Conservation (phyloP, 2,888 invertebrate genomes). For the Philaethria dido region DNA sequence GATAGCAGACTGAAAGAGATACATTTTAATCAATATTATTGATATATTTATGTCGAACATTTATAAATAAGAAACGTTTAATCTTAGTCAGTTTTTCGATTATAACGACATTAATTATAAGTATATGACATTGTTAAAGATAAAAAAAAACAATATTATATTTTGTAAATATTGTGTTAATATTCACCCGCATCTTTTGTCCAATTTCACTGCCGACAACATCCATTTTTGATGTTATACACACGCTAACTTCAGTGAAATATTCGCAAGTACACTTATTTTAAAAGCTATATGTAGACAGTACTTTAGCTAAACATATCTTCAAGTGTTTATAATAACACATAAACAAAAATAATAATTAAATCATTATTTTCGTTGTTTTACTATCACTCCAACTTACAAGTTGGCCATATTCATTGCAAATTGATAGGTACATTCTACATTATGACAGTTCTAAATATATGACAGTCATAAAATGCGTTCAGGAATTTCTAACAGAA, state of each 20-base stretch:
- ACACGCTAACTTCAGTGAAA: slow-evolving; percentile 26
- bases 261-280: neutral
- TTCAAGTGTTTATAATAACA: neutral
- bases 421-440: slow-evolving; percentile 9
- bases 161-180: slow-evolving; percentile 5
- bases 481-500: neutral
- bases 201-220: slow-evolving; percentile 93
- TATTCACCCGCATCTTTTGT: slow-evolving; percentile 92
- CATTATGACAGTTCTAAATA: slow-evolving; percentile 5
- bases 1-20: slow-evolving; percentile 92
- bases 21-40: slow-evolving; percentile 32
- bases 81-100: neutral
- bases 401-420: slow-evolving; percentile 7
- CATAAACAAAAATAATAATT: neutral
- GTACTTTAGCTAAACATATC: neutral
- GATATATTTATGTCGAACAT: slow-evolving; percentile 47
- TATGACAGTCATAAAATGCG: neutral
- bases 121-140: neutral
- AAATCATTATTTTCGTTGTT: slow-evolving; percentile 6
- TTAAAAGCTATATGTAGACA: neutral
- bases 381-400: neutral
- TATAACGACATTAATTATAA: neutral
- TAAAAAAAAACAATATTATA: neutral
- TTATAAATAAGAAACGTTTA: neutral
- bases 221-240: slow-evolving; percentile 83